Percentiles rank a stretch among this genome's conserved stretches.
phyloP scores from a whole-genome alignment of 2,113 vertebrate genomes.

The Misgurnus mizolepis region DNA sequence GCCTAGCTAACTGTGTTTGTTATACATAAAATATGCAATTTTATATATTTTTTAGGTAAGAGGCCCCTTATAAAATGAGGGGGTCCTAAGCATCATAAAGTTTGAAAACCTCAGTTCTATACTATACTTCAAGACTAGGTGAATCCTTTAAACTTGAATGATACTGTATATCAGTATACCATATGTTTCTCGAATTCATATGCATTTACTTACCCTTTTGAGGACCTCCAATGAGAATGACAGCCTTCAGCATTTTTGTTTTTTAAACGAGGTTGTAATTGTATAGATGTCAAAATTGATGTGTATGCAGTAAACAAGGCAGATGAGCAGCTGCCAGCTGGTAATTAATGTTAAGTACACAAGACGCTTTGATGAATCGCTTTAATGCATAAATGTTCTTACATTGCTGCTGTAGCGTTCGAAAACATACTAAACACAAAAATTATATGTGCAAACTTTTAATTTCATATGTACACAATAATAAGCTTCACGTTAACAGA shows the following conservation, averaged over 20 bases:
- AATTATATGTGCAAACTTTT: background rate
- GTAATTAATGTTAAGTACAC: background rate
- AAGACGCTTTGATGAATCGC: background rate
- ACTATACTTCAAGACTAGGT: no score
- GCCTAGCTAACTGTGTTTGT: no score
- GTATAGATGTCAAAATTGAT: background rate
- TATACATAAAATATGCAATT: no score
- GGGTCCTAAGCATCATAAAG: no score
- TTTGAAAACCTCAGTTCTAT: no score
- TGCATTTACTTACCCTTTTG: constrained; percentile 86
- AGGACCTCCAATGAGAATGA: constrained; percentile 93
- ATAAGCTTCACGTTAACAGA: background rate
- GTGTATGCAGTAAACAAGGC: background rate
- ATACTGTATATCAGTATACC: background rate
- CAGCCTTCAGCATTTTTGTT: constrained; percentile 86
- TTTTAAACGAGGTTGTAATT: background rate
- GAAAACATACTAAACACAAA: background rate
- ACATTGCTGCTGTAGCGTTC: background rate
- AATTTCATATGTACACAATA: no score
- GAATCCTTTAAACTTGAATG: no score
- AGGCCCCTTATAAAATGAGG: no score
- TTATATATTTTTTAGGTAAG: no score
- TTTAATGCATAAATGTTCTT: background rate
- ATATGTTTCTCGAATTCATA: no score
- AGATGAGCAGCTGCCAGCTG: background rate